These are phyloP conservation scores for Sclerodermus sp. DNA, from an alignment of 2,888 invertebrate genomes.

Conservation along the genomic window DNA sequence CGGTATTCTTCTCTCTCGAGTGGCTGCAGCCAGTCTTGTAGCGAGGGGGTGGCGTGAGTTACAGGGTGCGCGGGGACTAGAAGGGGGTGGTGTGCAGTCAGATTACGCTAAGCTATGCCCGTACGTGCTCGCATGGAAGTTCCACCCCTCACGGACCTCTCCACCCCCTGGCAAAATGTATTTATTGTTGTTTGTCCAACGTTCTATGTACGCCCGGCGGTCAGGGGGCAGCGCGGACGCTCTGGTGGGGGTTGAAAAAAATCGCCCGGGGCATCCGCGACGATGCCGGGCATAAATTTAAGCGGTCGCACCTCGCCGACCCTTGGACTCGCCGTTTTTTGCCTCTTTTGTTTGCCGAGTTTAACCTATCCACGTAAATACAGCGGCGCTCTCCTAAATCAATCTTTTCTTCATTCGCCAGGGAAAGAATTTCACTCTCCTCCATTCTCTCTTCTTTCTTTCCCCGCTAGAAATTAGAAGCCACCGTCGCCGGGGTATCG, in stretches of 20 bases:
- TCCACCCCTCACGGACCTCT: slow-evolving; percentile 32
- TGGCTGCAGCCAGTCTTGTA: no score
- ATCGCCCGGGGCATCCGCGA: slow-evolving; percentile 41
- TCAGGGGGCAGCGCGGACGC: slow-evolving; percentile 8
- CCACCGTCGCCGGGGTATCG: no score
- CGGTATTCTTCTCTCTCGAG: no score
- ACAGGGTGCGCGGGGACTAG: slow-evolving; percentile 27
- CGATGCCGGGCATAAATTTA: slow-evolving; percentile 47
- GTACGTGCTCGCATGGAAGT: slow-evolving; percentile 57
- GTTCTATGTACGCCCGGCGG: slow-evolving; percentile 34
- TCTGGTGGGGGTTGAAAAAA: slow-evolving; percentile 37
- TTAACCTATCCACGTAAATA: slow-evolving; percentile 27
- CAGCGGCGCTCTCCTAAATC: slow-evolving; percentile 13
- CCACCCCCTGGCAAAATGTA: slow-evolving; percentile 49
- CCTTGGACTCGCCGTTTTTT: slow-evolving; percentile 3
- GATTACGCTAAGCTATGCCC: slow-evolving; percentile 58
- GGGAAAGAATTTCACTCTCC: no score
- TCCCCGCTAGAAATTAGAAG: not conserved
- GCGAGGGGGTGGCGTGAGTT: slow-evolving; percentile 10
- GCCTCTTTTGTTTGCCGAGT: not conserved
- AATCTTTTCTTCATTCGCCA: not conserved
- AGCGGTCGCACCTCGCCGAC: slow-evolving; percentile 22
- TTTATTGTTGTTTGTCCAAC: slow-evolving; percentile 58
- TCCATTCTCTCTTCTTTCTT: not conserved
- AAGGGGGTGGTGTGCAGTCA: slow-evolving; percentile 56